phyloP scores from a whole-genome alignment of 2,797 vertebrate species.

The Cynopterus sphinx region DNA sequence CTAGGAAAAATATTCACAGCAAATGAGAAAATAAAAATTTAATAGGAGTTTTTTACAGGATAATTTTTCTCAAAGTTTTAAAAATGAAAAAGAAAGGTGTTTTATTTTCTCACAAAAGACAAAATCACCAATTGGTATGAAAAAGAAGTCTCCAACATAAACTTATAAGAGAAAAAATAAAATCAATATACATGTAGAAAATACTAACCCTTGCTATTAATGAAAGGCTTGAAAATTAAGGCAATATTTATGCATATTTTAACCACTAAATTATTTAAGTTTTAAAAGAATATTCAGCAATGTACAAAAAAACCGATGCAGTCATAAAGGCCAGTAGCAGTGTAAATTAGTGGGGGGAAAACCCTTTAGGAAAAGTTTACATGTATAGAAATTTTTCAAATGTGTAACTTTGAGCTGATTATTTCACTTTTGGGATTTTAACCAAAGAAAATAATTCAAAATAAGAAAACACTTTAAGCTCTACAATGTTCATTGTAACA shows the following conservation, averaged over 20 bases:
- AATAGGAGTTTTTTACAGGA: neutral
- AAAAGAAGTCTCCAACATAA: constrained; percentile 41
- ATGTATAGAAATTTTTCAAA: neutral
- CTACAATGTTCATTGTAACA: neutral
- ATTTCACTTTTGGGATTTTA: constrained; percentile 19
- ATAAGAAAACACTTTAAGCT: neutral
- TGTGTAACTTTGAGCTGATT: neutral
- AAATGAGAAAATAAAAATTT: constrained; percentile 32
- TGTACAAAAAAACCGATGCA: neutral
- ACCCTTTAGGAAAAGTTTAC: neutral
- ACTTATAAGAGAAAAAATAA: constrained; percentile 17
- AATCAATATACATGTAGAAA: neutral
- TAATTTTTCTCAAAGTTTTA: constrained; percentile 4
- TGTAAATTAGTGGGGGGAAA: neutral
- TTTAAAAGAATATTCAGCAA: neutral
- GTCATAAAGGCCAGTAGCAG: neutral
- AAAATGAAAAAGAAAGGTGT: constrained; percentile 28
- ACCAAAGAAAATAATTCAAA: neutral
- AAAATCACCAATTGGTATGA: constrained; percentile 11
- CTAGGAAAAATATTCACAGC: neutral
- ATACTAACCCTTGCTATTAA: constrained; percentile 31
- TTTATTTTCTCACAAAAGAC: neutral
- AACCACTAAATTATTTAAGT: neutral
- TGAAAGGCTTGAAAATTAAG: constrained; percentile 45
- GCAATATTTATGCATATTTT: neutral